Conservation (phyloP, 2,113 vertebrate species). For the Onychorhynchus coronatus region DNA sequence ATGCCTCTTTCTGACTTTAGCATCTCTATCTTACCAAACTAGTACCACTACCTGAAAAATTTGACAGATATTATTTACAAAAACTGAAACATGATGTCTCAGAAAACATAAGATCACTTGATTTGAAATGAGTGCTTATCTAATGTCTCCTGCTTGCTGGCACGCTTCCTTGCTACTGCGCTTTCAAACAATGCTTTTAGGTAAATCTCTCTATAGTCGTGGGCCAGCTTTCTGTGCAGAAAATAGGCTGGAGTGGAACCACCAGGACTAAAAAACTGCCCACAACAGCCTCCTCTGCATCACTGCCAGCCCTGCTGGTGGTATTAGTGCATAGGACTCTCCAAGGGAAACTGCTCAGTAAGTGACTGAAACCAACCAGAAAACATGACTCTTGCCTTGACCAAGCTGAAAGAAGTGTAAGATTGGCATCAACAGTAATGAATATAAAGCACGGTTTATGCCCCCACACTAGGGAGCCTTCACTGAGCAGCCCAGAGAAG, state of each 20-base stretch:
- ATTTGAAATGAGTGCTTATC: slow-evolving; percentile 28
- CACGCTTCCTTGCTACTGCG: not conserved
- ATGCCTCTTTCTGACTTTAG: not conserved
- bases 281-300: not conserved
- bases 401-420: not conserved
- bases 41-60: not conserved
- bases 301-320: not conserved
- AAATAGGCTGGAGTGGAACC: not conserved
- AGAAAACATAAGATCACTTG: not conserved
- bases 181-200: not conserved
- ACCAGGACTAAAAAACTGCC: not conserved
- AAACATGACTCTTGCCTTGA: not conserved
- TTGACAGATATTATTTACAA: not conserved
- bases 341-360: not conserved
- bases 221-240: not conserved
- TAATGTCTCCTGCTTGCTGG: not conserved
- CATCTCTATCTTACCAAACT: not conserved
- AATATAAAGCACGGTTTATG: not conserved
- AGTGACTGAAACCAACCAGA: not conserved
- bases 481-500: not conserved
- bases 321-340: not conserved
- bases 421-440: not conserved
- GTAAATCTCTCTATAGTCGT: not conserved
- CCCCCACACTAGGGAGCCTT: not conserved
- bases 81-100: not conserved